Base-by-base conservation (phyloP, 1,140 invertebrate genomes). In the Calliopsis andreniformis region DNA sequence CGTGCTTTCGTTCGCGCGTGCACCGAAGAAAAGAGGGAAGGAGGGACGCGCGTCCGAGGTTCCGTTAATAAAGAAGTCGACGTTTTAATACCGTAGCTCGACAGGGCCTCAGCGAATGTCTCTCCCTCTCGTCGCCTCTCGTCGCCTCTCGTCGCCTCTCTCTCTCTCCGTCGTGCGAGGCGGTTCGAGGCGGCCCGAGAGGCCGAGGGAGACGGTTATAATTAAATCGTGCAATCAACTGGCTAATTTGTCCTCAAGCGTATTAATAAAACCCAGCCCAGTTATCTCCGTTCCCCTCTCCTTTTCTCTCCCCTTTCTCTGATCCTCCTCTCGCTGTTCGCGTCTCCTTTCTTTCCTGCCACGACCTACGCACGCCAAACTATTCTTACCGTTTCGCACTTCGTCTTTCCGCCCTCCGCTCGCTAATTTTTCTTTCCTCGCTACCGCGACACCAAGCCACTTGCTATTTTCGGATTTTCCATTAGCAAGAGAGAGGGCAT, bases 171-270 rank as follows among this genome's bases (percentile, higher is more conserved):
- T 61, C 23, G 58, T 39, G 1, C 58, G 66, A 47, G 75, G 75
- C 59, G 79, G 47, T 68, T 70, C 80, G 58, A 80, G 68, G 80
- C 63, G 61, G 68, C 58, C 61, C 39, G 71, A 79, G 77, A 56
- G 71, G 71, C 78, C 76, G 78, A 70, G 53, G 72, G 62, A 59
- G 59, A 75, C 81, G 78, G 85, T 89, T 89, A 87, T 90, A 91
- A 91, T 91, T 91, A 90, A 90, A 90, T 90, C 87, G 90, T 88
- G 88, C 89, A 90, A 90, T 91, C 89, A 88, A 88, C 82, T 84
- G 86, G 82, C 88, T 90, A 91, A 90, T 91, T 91, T 91, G 90
- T 91, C 90, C 89, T 89, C 89, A 89, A 91, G 89, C 89, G 87
- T 90, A 90, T 90, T 90, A 91, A 91, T 90, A 90, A 90, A 89